phyloP scores from a whole-genome alignment of 2,113 vertebrate genomes.

The Lagopus muta region DNA sequence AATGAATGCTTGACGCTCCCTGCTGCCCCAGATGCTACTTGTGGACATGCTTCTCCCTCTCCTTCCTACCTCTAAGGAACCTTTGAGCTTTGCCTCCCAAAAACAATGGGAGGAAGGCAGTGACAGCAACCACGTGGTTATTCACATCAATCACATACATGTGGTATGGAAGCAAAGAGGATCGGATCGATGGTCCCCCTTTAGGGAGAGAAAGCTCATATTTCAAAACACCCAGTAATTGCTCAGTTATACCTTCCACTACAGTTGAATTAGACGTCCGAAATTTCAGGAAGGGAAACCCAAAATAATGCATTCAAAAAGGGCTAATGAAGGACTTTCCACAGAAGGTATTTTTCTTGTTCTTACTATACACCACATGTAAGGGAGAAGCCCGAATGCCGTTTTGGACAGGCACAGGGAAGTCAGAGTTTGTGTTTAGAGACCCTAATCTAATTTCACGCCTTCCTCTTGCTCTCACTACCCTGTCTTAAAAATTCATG shows the following conservation, averaged over 20 bases:
- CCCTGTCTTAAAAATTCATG: conserved; percentile 36
- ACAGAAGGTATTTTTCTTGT: background rate
- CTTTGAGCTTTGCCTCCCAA: background rate
- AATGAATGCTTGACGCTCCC: background rate
- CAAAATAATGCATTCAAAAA: background rate
- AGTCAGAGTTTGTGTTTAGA: conserved; percentile 26
- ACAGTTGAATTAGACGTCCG: background rate
- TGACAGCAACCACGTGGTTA: accelerated
- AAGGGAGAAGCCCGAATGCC: background rate
- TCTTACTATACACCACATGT: background rate
- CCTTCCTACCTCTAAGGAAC: background rate
- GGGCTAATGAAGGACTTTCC: background rate
- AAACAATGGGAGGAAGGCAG: background rate
- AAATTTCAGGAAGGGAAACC: background rate
- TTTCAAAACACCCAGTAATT: background rate
- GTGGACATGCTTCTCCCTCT: background rate
- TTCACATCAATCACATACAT: accelerated
- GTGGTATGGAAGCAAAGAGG: accelerated
- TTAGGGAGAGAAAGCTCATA: background rate
- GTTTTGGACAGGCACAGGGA: background rate
- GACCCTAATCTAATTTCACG: conserved; percentile 52
- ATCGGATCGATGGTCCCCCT: accelerated
- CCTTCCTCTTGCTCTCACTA: conserved; percentile 10
- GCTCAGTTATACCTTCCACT: background rate
- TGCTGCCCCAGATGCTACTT: accelerated